Conservation (phyloP, 2,888 invertebrate species). For the Myopa testacea region DNA sequence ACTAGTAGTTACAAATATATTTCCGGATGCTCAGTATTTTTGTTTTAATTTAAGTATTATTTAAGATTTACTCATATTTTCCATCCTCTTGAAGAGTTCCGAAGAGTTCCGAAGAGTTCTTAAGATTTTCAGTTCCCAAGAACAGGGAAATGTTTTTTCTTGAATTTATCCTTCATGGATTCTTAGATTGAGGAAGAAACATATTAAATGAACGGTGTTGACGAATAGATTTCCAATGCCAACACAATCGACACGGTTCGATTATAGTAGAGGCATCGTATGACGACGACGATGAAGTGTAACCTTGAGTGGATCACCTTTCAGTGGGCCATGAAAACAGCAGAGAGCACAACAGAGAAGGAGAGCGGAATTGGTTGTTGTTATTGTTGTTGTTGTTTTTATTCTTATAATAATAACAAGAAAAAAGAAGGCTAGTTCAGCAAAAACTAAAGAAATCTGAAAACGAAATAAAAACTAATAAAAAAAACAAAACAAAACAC, state of each 20-base stretch:
- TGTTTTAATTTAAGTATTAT: too few species aligned
- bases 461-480: not conserved
- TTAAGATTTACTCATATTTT: too few species aligned
- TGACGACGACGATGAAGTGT: slow-evolving; percentile 9
- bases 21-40: too few species aligned
- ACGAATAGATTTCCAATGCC: not conserved
- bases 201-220: slow-evolving; percentile 29
- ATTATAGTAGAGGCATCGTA: slow-evolving; percentile 9
- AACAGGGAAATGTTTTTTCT: too few species aligned
- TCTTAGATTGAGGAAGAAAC: not conserved
- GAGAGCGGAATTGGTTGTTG: not conserved
- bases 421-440: not conserved
- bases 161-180: not conserved
- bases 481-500: not conserved
- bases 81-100: too few species aligned
- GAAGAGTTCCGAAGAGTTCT: too few species aligned
- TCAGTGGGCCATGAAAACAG: slow-evolving; percentile 48
- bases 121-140: too few species aligned
- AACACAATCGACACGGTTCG: slow-evolving; percentile 33
- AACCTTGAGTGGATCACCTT: slow-evolving; percentile 56
- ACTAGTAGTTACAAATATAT: too few species aligned
- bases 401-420: not conserved
- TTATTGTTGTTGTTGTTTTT: not conserved
- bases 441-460: slow-evolving; percentile 11
- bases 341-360: not conserved